Evolutionary conservation across 64 coral and sea anemone species (phyloP), one percentile per base, ranked within the genome.

Genomic region (Montipora foliosa): DNA sequence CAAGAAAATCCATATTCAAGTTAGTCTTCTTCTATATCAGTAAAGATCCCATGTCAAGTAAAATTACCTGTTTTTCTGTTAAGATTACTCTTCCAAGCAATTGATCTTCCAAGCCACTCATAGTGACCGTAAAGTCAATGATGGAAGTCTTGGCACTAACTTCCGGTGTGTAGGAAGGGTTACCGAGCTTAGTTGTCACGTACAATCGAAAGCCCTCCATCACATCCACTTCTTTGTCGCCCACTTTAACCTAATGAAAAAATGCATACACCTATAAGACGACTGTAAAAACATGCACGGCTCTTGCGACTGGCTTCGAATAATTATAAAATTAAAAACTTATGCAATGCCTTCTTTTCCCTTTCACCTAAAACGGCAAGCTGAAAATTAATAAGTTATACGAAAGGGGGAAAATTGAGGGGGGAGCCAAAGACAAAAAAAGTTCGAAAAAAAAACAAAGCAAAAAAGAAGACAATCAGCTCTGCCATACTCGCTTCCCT

Each of bases 91-190:
- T 79, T 67, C 97, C 97, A 15, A 99, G 95, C 16, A 99, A 88
- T 89, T 99, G 97, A 96, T 99, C 97, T 94, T 99, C 97, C 84
- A 99, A 44, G 87, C 97, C 97, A 86, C 96, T 96, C 94, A 99
- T 99, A 5, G 97, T 99, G 4, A 99, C 97, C 73, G 97, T 99
- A 89, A 99, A 99, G 52, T 99, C 97, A 81, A 99, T 99, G 49
- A 99, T 99, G 13, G 97, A 96, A 16, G 97, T 99, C 89, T 96
- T 95, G 78, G 97, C 97, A 92, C 97, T 99, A 71, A 99, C 90
- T 90, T 99, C 97, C 50, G 97, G 97, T 58, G 94, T 99, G 53
- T 99, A 99, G 5, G 97, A 95, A 44, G 97, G 97, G 74, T 99
- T 99, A 87, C 97, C 97, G 94, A 99, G 97, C 84, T 99, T 99